These are phyloP conservation scores for Diploptera punctata DNA, from an alignment of 2,888 invertebrate species.

Conservation along the genomic window DNA sequence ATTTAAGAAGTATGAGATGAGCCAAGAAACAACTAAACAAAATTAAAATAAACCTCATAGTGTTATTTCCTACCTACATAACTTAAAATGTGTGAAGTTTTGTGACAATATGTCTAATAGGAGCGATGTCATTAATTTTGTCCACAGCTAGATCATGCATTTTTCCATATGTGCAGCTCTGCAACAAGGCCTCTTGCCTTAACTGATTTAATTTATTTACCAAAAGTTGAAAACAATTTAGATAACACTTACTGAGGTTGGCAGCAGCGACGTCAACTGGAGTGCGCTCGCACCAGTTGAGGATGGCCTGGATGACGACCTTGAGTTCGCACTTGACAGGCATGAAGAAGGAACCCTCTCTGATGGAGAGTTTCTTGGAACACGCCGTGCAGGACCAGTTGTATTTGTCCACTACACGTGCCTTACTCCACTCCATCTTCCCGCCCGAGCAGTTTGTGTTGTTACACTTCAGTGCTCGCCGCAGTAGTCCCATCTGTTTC, in stretches of 20 bases:
- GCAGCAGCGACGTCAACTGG: slow-evolving; percentile 59
- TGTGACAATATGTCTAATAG: too few relatives aligned
- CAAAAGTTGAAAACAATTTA: too few relatives aligned
- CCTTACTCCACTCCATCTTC: slow-evolving; percentile 58
- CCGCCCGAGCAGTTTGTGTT: slow-evolving; percentile 53
- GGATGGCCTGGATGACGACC: slow-evolving; percentile 64
- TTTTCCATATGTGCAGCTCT: too few relatives aligned
- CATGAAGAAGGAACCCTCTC: slow-evolving; percentile 65
- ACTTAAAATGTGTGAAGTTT: too few relatives aligned
- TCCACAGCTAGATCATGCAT: too few relatives aligned
- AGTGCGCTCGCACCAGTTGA: slow-evolving; percentile 72
- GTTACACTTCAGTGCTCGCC: slow-evolving; percentile 53
- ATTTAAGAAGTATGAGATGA: too few relatives aligned
- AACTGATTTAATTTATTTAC: too few relatives aligned
- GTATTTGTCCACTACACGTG: slow-evolving; percentile 59
- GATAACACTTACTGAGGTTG: slow-evolving; percentile 65
- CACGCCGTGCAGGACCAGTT: slow-evolving; percentile 60
- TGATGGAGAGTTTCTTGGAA: slow-evolving; percentile 55
- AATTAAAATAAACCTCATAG: too few relatives aligned
- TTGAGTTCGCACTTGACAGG: slow-evolving; percentile 67
- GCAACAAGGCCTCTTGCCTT: too few relatives aligned
- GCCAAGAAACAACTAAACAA: too few relatives aligned
- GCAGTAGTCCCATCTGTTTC: slow-evolving; percentile 58
- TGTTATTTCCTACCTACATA: too few relatives aligned
- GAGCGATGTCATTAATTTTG: too few relatives aligned